These are phyloP conservation scores for Garrulus glandarius DNA, from an alignment of 2,797 vertebrate species.

Conservation along the genomic window DNA sequence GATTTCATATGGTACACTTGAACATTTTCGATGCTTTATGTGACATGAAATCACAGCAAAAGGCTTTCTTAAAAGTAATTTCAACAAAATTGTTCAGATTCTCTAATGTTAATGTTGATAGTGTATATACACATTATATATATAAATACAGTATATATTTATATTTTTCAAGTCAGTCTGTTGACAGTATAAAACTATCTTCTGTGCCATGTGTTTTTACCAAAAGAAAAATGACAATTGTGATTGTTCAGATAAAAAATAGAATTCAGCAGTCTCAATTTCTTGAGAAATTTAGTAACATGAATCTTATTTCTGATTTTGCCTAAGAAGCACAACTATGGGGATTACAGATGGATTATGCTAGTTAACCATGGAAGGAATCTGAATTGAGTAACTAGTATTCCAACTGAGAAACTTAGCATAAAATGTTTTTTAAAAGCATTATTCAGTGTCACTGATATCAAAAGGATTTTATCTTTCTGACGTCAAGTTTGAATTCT, in stretches of 20 bases:
- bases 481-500: slow-evolving; percentile 20
- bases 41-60: slow-evolving; percentile 41
- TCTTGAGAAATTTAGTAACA: slow-evolving; percentile 59
- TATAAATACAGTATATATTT: slow-evolving; percentile 78
- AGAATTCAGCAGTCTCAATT: slow-evolving; percentile 78
- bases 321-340: slow-evolving; percentile 87
- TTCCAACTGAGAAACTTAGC: background rate
- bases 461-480: slow-evolving; percentile 48
- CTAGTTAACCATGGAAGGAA: background rate
- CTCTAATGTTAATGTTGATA: slow-evolving; percentile 85
- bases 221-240: slow-evolving; percentile 64
- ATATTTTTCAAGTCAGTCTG: slow-evolving; percentile 92
- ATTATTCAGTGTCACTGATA: background rate
- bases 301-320: slow-evolving; percentile 75
- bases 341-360: slow-evolving; percentile 59
- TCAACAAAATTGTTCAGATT: slow-evolving; percentile 79
- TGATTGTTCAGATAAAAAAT: slow-evolving; percentile 81
- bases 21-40: slow-evolving; percentile 49
- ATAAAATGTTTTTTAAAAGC: background rate
- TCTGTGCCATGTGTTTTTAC: slow-evolving; percentile 83
- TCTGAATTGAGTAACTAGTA: background rate
- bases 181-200: slow-evolving; percentile 80
- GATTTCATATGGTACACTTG: slow-evolving; percentile 50
- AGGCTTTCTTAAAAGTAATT: slow-evolving; percentile 73
- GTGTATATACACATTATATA: slow-evolving; percentile 73